Percentiles rank a stretch among this genome's conserved stretches.
phyloP scores from a whole-genome alignment of 2,113 vertebrate species.

The Serilophus lunatus region DNA sequence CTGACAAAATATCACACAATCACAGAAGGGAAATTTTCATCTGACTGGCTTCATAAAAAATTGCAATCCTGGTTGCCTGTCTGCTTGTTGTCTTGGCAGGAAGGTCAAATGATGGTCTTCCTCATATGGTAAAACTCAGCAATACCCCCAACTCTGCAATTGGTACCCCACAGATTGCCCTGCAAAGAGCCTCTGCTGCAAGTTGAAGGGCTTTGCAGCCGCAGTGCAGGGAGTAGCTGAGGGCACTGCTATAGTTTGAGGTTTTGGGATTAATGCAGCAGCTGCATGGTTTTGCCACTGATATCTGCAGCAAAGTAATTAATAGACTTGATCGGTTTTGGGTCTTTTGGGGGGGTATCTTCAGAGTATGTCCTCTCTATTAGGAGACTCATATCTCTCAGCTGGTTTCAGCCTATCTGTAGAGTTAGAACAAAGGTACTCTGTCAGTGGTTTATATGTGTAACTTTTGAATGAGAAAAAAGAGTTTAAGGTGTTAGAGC shows the following conservation, averaged over 20 bases:
- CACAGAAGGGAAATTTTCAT: not conserved
- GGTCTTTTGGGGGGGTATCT: rapidly evolving
- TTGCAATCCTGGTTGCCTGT: not conserved
- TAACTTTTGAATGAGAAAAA: not conserved
- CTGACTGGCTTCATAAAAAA: not conserved
- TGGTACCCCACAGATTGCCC: not conserved
- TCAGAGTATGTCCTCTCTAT: not conserved
- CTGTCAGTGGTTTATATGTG: not conserved
- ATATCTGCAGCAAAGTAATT: not conserved
- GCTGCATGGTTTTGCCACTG: not conserved
- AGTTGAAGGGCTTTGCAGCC: not conserved
- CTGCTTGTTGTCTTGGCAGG: not conserved
- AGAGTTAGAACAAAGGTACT: not conserved
- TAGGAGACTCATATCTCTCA: not conserved
- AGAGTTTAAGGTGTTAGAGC: not conserved
- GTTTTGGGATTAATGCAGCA: not conserved
- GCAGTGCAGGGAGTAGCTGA: not conserved
- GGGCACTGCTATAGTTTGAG: not conserved
- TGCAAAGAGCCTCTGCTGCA: rapidly evolving
- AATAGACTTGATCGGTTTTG: not conserved
- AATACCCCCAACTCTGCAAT: not conserved
- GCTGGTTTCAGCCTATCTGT: not conserved
- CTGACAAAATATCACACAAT: not conserved
- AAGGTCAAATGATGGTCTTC: not conserved
- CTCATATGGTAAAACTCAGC: not conserved